phyloP scores from a whole-genome alignment of 2,888 invertebrate genomes.

The Cenopis cana region DNA sequence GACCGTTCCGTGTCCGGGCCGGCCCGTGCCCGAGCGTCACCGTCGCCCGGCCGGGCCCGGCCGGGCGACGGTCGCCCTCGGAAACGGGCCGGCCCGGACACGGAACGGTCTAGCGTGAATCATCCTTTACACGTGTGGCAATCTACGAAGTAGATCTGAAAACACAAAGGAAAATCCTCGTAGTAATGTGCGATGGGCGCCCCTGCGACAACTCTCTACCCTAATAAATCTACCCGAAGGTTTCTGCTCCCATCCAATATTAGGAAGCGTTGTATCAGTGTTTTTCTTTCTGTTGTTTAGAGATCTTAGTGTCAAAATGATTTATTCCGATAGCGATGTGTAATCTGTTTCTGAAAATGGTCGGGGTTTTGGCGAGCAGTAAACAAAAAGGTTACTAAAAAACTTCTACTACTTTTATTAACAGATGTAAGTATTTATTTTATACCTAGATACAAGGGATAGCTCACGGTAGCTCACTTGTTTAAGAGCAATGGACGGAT shows the following conservation, averaged over 20 bases:
- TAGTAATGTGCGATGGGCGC: slow-evolving; percentile 39
- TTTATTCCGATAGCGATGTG: slow-evolving; percentile 53
- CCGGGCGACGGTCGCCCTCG: no score
- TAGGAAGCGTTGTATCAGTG: slow-evolving; percentile 62
- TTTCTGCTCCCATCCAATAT: slow-evolving; percentile 59
- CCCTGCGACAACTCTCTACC: slow-evolving; percentile 56
- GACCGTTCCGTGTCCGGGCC: no score
- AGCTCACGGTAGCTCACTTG: no score
- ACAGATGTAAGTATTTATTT: background rate
- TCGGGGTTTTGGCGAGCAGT: background rate
- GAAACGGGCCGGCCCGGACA: no score
- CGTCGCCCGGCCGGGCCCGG: no score
- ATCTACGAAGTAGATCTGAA: background rate
- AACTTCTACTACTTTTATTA: background rate
- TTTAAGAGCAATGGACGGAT: no score
- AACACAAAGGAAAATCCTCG: slow-evolving; percentile 46
- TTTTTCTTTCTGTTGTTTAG: slow-evolving; percentile 54
- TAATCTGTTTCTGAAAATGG: slow-evolving; percentile 22
- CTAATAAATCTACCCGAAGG: slow-evolving; percentile 66
- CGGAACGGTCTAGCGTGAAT: no score
- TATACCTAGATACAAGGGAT: no score
- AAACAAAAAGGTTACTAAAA: background rate
- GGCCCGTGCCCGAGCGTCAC: no score
- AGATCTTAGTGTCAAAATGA: slow-evolving; percentile 27
- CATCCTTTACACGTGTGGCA: slow-evolving; percentile 4